A percentile compares a stretch with the other conserved stretches of the same genome.
Conservation (phyloP, 2,113 vertebrate species). For the Telmatochromis brachygnathus region DNA sequence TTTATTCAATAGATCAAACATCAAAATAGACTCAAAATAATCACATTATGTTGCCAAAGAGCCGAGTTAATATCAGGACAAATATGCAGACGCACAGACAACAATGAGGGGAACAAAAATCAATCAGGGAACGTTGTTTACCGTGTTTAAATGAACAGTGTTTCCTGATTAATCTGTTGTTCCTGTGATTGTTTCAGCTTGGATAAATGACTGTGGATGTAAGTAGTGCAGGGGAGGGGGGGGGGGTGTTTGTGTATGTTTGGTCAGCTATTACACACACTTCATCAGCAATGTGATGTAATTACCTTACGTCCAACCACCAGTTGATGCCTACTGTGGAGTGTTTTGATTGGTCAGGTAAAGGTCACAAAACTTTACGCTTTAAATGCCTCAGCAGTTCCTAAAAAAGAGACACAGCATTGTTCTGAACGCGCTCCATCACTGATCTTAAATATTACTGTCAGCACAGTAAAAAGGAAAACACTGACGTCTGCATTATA, state of each 20-base stretch:
- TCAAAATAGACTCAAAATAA: neutral
- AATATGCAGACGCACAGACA: neutral
- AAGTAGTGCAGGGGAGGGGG: neutral
- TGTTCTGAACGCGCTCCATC: neutral
- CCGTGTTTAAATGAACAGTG: neutral
- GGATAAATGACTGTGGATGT: neutral
- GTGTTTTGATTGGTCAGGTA: neutral
- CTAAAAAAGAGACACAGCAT: neutral
- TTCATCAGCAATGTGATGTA: slow-evolving; percentile 19
- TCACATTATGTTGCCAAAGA: slow-evolving; percentile 9
- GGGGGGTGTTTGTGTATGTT: neutral
- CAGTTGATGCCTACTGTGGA: neutral
- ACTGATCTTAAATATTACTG: neutral
- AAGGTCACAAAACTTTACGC: neutral
- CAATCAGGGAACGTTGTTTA: neutral
- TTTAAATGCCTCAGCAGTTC: neutral
- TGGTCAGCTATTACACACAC: neutral
- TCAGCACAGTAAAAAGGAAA: neutral
- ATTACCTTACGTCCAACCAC: neutral
- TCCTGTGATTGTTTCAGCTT: neutral
- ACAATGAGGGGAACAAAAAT: neutral
- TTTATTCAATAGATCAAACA: neutral
- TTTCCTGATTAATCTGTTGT: slow-evolving; percentile 10
- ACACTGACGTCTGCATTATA: neutral
- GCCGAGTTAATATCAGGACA: neutral